A percentile compares a stretch with the other conserved stretches of the same genome.
phyloP scores from a whole-genome alignment of 2,888 invertebrate species.

The Xanthorhoe spadicearia region DNA sequence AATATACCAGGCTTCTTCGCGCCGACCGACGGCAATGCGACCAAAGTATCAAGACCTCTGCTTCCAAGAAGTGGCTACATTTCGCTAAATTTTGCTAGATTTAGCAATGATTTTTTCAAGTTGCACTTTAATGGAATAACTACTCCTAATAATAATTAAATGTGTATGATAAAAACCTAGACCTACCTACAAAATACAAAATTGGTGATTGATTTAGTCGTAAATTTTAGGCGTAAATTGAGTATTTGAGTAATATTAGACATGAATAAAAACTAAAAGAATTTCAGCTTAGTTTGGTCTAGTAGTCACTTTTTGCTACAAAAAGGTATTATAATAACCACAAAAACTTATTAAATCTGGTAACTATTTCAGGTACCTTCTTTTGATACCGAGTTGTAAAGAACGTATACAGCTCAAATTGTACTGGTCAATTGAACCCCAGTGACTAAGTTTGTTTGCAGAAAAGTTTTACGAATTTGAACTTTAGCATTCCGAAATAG shows the following conservation, averaged over 20 bases:
- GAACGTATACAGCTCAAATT: slow-evolving; percentile 48
- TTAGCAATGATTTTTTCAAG: not conserved
- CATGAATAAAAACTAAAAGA: no score
- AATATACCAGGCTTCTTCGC: slow-evolving; percentile 78
- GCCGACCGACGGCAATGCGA: slow-evolving; percentile 59
- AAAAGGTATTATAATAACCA: not conserved
- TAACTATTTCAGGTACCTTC: not conserved
- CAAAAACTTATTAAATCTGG: not conserved
- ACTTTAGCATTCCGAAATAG: slow-evolving; percentile 19
- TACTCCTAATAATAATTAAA: not conserved
- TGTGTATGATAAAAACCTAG: not conserved
- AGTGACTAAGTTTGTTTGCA: slow-evolving; percentile 39
- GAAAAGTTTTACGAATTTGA: slow-evolving; percentile 40
- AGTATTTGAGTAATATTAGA: no score
- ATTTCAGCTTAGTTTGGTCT: not conserved
- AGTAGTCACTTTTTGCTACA: not conserved
- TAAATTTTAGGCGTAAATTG: no score
- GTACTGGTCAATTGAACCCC: slow-evolving; percentile 54
- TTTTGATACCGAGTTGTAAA: slow-evolving; percentile 8
- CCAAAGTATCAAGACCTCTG: slow-evolving; percentile 50
- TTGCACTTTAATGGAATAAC: not conserved
- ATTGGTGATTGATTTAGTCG: no score
- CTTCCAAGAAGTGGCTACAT: slow-evolving; percentile 45
- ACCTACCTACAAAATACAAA: no score
- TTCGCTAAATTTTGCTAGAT: slow-evolving; percentile 5